Evolutionary conservation across 2,113 vertebrate species (phyloP).

Genomic region (Turnix velox): DNA sequence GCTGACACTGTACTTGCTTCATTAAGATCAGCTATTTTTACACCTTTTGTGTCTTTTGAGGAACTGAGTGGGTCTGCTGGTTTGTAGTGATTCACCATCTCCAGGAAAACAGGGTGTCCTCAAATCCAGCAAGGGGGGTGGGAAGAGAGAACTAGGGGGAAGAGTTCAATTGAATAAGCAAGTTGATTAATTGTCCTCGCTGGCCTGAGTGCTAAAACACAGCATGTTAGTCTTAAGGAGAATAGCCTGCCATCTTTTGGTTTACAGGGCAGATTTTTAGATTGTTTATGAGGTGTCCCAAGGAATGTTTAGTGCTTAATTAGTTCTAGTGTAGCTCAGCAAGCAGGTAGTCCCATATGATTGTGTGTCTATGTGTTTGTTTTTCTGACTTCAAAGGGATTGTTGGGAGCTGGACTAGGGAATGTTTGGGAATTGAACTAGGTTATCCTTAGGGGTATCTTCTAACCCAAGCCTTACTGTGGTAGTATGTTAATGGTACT

Average conservation of each 20-base stretch:
- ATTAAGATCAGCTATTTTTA: slow-evolving; percentile 86
- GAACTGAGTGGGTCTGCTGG: slow-evolving; percentile 83
- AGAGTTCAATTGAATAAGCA: neutral
- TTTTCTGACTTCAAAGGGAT: neutral
- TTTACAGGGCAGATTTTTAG: neutral
- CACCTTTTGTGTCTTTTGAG: slow-evolving; percentile 92
- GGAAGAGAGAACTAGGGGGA: neutral
- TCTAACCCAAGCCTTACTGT: neutral
- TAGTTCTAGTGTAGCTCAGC: neutral
- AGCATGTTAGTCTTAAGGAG: neutral
- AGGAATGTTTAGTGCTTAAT: neutral
- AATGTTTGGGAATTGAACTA: neutral
- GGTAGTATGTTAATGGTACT: neutral
- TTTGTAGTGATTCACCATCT: slow-evolving; percentile 84
- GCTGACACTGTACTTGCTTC: slow-evolving; percentile 82
- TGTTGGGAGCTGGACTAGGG: neutral
- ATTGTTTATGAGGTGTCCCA: neutral
- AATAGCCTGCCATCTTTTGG: neutral
- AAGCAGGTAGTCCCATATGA: neutral
- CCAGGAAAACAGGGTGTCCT: slow-evolving; percentile 68
- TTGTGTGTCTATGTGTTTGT: rapidly evolving
- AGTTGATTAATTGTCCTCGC: neutral
- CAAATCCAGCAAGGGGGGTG: neutral
- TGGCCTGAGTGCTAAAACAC: neutral
- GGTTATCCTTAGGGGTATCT: neutral